Conservation (phyloP, 2,888 invertebrate species). For the Pseudeuparius sepicola region DNA sequence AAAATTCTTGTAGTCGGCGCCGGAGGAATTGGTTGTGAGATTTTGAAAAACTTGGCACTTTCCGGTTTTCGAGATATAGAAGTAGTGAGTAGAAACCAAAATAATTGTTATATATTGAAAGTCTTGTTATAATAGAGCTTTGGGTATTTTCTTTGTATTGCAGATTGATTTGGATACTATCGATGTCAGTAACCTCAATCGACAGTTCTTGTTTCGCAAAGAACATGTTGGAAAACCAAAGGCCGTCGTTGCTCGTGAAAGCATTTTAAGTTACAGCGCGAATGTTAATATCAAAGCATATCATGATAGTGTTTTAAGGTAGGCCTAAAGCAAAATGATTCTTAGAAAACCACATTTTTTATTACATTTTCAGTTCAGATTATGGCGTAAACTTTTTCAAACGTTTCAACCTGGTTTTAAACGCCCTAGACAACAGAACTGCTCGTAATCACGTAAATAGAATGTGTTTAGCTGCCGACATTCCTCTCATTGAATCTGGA, state of each 20-base stretch:
- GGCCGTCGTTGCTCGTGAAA: conserved; percentile 83
- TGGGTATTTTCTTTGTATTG: conserved; percentile 34
- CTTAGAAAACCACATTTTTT: neutral
- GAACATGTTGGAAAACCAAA: conserved; percentile 98
- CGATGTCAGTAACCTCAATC: conserved; percentile 96
- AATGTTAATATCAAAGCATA: conserved; percentile 80
- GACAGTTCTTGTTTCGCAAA: conserved; percentile 97
- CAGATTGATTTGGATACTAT: conserved; percentile 99
- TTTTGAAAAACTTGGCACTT: conserved; percentile 92
- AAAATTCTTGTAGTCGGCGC: conserved; percentile 89
- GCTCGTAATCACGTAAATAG: conserved; percentile 98
- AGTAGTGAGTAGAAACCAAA: conserved; percentile 62
- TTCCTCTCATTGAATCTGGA: conserved; percentile 94
- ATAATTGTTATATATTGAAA: conserved; percentile 9
- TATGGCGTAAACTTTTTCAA: conserved; percentile 89
- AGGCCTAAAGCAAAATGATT: conserved; percentile 37
- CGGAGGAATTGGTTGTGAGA: conserved; percentile 98
- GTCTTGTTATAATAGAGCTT: conserved; percentile 8
- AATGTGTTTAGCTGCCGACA: conserved; percentile 91
- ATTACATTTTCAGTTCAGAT: conserved; percentile 55
- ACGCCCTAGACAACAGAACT: conserved; percentile 92
- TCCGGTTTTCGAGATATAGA: conserved; percentile 89
- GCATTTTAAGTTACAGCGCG: conserved; percentile 80
- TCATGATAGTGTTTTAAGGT: conserved; percentile 91
- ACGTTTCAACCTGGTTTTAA: conserved; percentile 84